These are phyloP conservation scores for Oxystoma pomonae DNA, from an alignment of 2,888 invertebrate genomes.

Conservation along the genomic window DNA sequence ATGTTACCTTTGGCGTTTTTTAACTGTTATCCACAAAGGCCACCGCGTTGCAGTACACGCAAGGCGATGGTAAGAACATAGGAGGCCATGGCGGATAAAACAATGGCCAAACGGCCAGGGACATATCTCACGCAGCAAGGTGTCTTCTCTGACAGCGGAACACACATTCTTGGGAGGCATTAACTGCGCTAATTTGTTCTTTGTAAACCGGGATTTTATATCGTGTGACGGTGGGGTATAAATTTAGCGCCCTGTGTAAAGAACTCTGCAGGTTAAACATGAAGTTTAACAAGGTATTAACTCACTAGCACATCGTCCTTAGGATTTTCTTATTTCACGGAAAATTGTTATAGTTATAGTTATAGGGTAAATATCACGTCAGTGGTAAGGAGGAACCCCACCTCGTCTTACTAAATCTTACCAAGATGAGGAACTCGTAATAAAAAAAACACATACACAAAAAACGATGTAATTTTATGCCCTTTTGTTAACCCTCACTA, in stretches of 20 bases:
- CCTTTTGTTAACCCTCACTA: too few relatives aligned
- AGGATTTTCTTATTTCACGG: too few relatives aligned
- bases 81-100: not conserved
- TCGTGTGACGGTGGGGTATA: not conserved
- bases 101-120: not conserved
- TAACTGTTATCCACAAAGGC: not conserved
- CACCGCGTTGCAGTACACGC: not conserved
- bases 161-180: not conserved
- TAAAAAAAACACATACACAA: too few relatives aligned
- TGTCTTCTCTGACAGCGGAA: not conserved
- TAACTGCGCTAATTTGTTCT: not conserved
- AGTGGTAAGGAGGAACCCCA: too few relatives aligned
- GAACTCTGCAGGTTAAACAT: not conserved
- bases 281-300: not conserved
- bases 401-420: too few relatives aligned
- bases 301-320: too few relatives aligned
- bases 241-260: not conserved
- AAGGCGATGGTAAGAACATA: not conserved
- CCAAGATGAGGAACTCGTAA: too few relatives aligned
- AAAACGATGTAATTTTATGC: too few relatives aligned
- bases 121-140: not conserved
- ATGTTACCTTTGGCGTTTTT: not conserved
- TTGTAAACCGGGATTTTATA: not conserved
- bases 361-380: too few relatives aligned
- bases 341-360: too few relatives aligned